Evolutionary conservation across 2,797 vertebrate species (phyloP), one percentile per base, ranked within the genome.

Genomic region (Urosaurus nigricauda): DNA sequence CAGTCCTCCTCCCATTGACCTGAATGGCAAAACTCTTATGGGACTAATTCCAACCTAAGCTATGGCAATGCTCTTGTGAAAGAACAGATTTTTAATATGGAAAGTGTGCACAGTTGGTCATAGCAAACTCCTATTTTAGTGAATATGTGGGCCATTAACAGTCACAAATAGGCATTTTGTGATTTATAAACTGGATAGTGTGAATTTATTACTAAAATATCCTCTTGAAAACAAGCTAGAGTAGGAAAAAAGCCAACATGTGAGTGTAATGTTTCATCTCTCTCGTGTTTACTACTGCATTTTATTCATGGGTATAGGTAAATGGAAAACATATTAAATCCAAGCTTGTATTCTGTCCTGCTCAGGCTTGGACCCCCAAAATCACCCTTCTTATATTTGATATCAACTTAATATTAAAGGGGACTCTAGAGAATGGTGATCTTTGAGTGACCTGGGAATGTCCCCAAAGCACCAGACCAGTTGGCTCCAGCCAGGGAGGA

Each of bases 1-100:
- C n/a, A 32, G 53, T 84, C 60, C 60, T 63, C 83, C 53, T 71
- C 29, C 88, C 8, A 47, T 47, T 84, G 74, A 78, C 29, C 35
- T 35, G 53, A 88, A 24, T n/a, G 32, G 40, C 51, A 84, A 85
- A 89, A 89, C 29, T 47, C 65, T 32, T 63, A 7, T 13, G 32
- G 65, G 47, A 79, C 75, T 79, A 47, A 71, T 85, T 85, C 53
- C 37, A 79, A 47, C 4, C 24, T 3, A 19, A 81, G 85, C 79
- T 88, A 60, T 68, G 77, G 0, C 81, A 93, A 73, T 24, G 35
- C 71, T 79, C 47, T 73, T 87, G 78, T 75, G 85, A 90, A 93
- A 24, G 32, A 75, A 60, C 21, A 11, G 0, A 17, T 86, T 83
- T 93, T 91, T 56, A 81, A 87, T 84, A 9, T 14, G 37, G 47